Evolutionary conservation across 2,113 vertebrate genomes (phyloP), one percentile per base, ranked within the genome.

Genomic region (Camelus dromedarius): DNA sequence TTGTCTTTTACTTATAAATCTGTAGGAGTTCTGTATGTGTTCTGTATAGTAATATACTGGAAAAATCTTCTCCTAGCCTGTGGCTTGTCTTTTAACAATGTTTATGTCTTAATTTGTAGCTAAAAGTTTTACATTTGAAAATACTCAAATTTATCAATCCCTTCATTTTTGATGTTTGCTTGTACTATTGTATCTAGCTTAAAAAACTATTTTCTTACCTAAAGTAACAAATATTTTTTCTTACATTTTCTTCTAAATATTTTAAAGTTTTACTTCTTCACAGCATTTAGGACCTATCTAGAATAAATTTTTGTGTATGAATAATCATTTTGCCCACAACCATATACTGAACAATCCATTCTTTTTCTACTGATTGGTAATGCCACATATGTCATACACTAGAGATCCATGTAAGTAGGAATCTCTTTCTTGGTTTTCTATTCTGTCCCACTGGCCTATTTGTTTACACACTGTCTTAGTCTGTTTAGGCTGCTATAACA

Each of bases 111-210:
- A 56, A 76, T 81, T 62, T 86, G 8, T 56, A 86, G 48, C 16
- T 3, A 56, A 8, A 46, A 94, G 22, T 81, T 92, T 94, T 60
- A 86, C 38, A 88, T 81, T 86, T 90, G 50, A 93, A 82, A 67
- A 79, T 46, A 91, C n/a, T 84, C 20, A 70, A 69, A 88, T 24
- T 56, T 58, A 69, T 54, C 15, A 83, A 50, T 24, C 22, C 18
- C 38, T 5, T 48, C 20, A 70, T 48, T 85, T 66, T 75, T 62
- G 4, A 28, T 52, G 10, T 56, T 54, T 60, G 24, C 54, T 8
- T 7, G 38, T 42, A 42, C 80, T 70, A 85, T 52, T 38, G 12
- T 66, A 69, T 82, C 64, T 94, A 64, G 11, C 48, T 91, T 46
- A 12, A 88, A 76, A 96, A 87, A 81, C 13, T 56, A 8, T 73